Base-by-base conservation (phyloP, 2,797 vertebrate genomes). In the Eurystomus glaucurus region DNA sequence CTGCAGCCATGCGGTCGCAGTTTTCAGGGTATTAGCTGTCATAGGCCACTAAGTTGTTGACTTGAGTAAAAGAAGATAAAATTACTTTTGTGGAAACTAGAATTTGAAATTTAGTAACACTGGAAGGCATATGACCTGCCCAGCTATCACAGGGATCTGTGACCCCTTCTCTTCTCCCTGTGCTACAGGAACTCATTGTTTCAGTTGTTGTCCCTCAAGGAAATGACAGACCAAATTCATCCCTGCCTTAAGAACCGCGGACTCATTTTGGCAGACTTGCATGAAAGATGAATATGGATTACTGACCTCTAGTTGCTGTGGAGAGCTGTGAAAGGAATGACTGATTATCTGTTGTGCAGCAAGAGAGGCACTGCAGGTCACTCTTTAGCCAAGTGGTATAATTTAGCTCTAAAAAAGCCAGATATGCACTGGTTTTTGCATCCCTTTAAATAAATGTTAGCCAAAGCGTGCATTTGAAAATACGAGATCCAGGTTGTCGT, bases 321-420 rank as follows among this genome's bases (percentile, higher is more conserved):
- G 60, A 61, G 58, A 75, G 62, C 81, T 76, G 61, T 75, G 82
- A 76, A 88, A 83, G 61, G 72, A 75, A 64, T 80, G 88, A 94
- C 78, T 91, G 85, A 96, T 93, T 64, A 87, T 89, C 71, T 90
- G 61, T 50, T 90, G 80, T 88, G 57, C 85, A 93, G 91, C 92
- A 84, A 92, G 57, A 91, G 70, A 93, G 39, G 68, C 39, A 54
- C 55, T 81, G 89, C 41, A 62, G 85, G 85, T 90, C 71, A 43
- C 52, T 76, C 75, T 72, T 95, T 23, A 90, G 69, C 88, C 82
- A 94, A 96, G 65, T 70, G 51, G 55, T 74, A 51, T 75, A 10
- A 3, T 91, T 95, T 89, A 93, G 18, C 66, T 92, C 60, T 76
- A 7, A 10, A 58, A 21, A 65, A 50, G 41, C n/a, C 43, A 71